Base-by-base conservation (phyloP, 2,888 invertebrate genomes). In the Lacanobia oleracea region DNA sequence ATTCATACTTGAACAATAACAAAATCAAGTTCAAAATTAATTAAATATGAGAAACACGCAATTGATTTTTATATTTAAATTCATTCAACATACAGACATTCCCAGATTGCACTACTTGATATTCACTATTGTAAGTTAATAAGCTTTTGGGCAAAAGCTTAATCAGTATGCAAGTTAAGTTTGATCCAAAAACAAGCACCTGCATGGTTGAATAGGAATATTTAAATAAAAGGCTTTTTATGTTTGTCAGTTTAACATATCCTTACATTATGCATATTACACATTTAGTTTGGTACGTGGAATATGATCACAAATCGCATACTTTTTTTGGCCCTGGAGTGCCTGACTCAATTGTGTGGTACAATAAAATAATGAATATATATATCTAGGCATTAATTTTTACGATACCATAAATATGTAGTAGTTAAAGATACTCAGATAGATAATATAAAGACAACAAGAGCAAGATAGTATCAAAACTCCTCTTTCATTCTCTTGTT, bases 81-180 rank as follows among this genome's bases (percentile, higher is more conserved):
- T 72, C 37, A 43, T 57, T 51, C 16, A 37, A n/a, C 37, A 48
- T 40, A 54, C 54, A 37, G 37, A 63, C 27, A 67, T 79, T 64
- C 37, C 45, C 45, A 56, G 63, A 60, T 71, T 62, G 33, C n/a
- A 57, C 50, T 69, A 67, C 16, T 77, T 77, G 48, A 57, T 59
- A 81, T 68, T 63, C 75, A 72, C 68, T 56, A 57, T 77, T 69
- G 61, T 76, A 72, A 69, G 62, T 40, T 75, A 79, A 79, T 77
- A 79, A 60, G 59, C 8, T 79, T 63, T 64, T 62, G 54, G 40
- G n/a, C 14, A 65, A 45, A 72, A 68, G 8, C 61, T 48, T 10
- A 54, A 72, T 75, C 53, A 67, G 62, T 63, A 79, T 74, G 62
- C 59, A 53, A 27, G 56, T 40, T 51, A 21, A 21, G 61, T 73